Percentiles rank a stretch among this genome's conserved stretches.
phyloP scores from a whole-genome alignment of 1,140 invertebrate genomes.

The Eciton burchellii region DNA sequence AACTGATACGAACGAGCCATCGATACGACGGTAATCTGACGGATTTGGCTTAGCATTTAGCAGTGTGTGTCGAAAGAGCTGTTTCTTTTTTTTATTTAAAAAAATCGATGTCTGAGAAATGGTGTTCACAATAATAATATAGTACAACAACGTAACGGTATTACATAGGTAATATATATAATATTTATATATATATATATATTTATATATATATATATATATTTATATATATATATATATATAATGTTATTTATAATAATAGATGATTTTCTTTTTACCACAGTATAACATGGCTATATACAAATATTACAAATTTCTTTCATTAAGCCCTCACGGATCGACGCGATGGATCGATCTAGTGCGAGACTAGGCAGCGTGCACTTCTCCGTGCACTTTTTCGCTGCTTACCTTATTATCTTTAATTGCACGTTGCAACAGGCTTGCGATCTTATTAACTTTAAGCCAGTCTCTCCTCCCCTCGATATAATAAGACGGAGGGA shows the following conservation, averaged over 20 bases:
- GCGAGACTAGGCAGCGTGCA: conserved; percentile 33
- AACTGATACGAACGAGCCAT: conserved; percentile 38
- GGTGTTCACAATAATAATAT: conserved; percentile 85
- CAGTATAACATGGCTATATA: conserved; percentile 72
- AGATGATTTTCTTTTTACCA: conserved; percentile 68
- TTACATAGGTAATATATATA: conserved; percentile 69
- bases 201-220: conserved; percentile 65
- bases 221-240: conserved; percentile 46
- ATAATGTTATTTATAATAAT: conserved; percentile 71
- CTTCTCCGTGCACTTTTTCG: neutral
- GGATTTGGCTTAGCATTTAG: conserved; percentile 66
- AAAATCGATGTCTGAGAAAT: conserved; percentile 85
- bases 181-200: conserved; percentile 50
- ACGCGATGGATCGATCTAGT: conserved; percentile 34
- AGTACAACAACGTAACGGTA: conserved; percentile 83
- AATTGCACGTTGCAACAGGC: conserved; percentile 33
- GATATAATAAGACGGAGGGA: conserved; percentile 36
- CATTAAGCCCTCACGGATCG: conserved; percentile 45
- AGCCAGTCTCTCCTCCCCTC: conserved; percentile 52
- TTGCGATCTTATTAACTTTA: conserved; percentile 29
- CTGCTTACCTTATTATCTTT: conserved; percentile 36
- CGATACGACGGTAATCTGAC: conserved; percentile 52
- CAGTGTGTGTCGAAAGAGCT: conserved; percentile 77
- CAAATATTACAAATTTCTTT: conserved; percentile 73
- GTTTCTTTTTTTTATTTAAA: conserved; percentile 82